Percentiles rank a stretch among this genome's conserved stretches.
phyloP scores from a whole-genome alignment of 1,140 invertebrate species.

The Copidosoma floridanum region DNA sequence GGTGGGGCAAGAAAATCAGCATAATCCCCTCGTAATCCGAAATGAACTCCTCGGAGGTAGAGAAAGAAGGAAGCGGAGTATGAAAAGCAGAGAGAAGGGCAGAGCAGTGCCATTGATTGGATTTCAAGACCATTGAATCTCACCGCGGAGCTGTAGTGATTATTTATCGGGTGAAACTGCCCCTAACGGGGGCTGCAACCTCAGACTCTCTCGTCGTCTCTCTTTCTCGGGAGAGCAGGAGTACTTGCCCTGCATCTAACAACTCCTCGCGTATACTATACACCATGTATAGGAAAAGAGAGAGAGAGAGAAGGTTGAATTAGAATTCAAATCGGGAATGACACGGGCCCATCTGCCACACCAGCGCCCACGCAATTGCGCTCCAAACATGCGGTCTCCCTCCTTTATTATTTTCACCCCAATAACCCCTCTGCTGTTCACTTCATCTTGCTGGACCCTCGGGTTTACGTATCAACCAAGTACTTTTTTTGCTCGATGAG shows the following conservation, averaged over 20 bases:
- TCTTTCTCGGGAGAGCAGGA: no score
- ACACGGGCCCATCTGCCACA: neutral
- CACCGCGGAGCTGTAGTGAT: neutral
- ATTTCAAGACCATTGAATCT: conserved; percentile 23
- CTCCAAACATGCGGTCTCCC: no score
- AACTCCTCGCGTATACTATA: no score
- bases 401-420: no score
- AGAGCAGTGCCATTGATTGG: conserved; percentile 12
- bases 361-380: neutral
- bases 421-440: no score
- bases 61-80: neutral
- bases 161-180: conserved; percentile 21
- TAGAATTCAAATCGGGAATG: conserved; percentile 14
- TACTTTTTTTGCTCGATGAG: no score
- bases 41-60: conserved; percentile 8
- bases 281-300: no score
- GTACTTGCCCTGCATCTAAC: no score
- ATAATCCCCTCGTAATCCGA: conserved; percentile 8
- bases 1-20: conserved; percentile 17
- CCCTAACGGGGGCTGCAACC: conserved; percentile 9
- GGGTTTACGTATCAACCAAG: no score
- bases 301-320: neutral
- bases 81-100: no score
- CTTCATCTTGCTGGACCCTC: no score
- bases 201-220: no score